Percentiles rank a stretch among this genome's conserved stretches.
Evolutionary conservation across 2,888 invertebrate species (phyloP).

Genomic region (Agrilus cyanescens): DNA sequence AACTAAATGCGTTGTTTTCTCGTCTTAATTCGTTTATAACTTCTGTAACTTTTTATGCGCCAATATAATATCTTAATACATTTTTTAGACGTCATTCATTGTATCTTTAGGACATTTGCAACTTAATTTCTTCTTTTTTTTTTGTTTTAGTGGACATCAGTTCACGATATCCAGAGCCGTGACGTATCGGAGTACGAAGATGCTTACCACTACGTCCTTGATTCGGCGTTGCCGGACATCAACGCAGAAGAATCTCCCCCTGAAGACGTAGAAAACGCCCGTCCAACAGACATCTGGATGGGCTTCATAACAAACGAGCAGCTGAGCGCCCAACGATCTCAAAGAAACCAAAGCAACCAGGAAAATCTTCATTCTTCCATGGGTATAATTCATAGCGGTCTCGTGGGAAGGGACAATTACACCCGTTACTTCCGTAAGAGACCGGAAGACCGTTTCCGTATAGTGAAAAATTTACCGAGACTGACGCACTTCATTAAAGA

Average conservation of each 20-base stretch:
- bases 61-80: too few species aligned
- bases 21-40: too few species aligned
- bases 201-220: background rate
- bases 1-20: too few species aligned
- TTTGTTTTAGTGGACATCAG: conserved; percentile 67
- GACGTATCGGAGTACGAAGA: conserved; percentile 36
- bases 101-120: too few species aligned
- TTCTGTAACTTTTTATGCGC: too few species aligned
- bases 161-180: conserved; percentile 80
- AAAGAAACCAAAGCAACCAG: conserved; percentile 12
- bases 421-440: conserved; percentile 24
- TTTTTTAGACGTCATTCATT: too few species aligned
- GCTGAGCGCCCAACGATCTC: conserved; percentile 20
- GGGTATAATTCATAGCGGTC: conserved; percentile 31
- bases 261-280: conserved; percentile 1
- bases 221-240: background rate
- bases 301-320: conserved; percentile 30
- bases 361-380: conserved; percentile 23
- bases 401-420: conserved; percentile 26
- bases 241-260: background rate
- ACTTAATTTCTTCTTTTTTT: background rate
- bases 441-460: conserved; percentile 33
- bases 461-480: conserved; percentile 60
- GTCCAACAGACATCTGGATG: conserved; percentile 34
- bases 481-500: conserved; percentile 77